Conservation (phyloP, 2,113 vertebrate species). For the Azemiops feae region DNA sequence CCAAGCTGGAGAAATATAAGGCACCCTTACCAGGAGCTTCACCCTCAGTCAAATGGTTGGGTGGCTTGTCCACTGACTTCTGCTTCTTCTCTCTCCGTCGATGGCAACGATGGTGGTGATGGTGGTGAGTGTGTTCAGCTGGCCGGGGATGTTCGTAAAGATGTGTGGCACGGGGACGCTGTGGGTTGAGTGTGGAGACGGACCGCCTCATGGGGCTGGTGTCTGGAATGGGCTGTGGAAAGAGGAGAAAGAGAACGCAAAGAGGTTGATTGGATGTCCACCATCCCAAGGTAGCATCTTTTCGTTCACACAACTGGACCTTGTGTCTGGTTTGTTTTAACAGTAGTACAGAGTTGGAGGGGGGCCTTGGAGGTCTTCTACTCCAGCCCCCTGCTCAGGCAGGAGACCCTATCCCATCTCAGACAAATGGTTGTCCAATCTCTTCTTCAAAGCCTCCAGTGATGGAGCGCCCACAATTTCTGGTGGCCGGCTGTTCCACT, state of each 20-base stretch:
- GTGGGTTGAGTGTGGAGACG: slow-evolving; percentile 83
- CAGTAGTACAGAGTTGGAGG: too few species aligned
- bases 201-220: slow-evolving; percentile 91
- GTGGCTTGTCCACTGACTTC: slow-evolving; percentile 82
- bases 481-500: too few species aligned
- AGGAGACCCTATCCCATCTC: too few species aligned
- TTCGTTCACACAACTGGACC: not conserved
- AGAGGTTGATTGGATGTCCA: rapidly evolving
- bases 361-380: too few species aligned
- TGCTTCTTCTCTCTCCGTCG: slow-evolving; percentile 88
- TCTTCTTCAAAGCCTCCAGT: too few species aligned
- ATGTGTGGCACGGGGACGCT: slow-evolving; percentile 77
- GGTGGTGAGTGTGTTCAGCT: slow-evolving; percentile 78
- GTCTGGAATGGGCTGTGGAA: slow-evolving; percentile 79
- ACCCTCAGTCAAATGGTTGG: slow-evolving; percentile 67
- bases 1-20: not conserved
- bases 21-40: slow-evolving; percentile 70
- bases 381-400: too few species aligned
- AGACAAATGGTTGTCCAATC: too few species aligned
- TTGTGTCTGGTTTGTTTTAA: not conserved
- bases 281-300: not conserved
- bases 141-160: slow-evolving; percentile 75
- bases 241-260: not conserved
- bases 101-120: slow-evolving; percentile 89
- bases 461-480: too few species aligned